Evolutionary conservation across 2,113 vertebrate genomes (phyloP), one percentile per base, ranked within the genome.

Genomic region (Trogon surrucura): DNA sequence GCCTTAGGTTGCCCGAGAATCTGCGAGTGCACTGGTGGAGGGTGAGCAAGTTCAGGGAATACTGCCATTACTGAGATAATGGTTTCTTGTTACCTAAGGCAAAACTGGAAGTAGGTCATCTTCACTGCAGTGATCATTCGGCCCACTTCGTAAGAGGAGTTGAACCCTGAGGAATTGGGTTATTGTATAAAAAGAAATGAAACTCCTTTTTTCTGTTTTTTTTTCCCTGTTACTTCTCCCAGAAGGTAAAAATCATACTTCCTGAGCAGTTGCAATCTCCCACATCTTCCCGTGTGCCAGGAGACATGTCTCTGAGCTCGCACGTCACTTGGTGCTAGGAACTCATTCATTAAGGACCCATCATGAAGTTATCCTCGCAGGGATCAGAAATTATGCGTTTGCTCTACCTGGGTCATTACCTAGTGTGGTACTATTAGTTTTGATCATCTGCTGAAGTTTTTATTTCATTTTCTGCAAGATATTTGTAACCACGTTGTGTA

Each of bases 71-170:
- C 23, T 0, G 1, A 86, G 56, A 71, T 71, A 86, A 80, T 78
- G 48, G 60, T 56, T 86, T 71, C 79, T 69, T 53, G 17, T 91
- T 75, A 91, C 91, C 80, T 72, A 87, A 89, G 85, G 77, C 90
- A 84, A 94, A 96, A 89, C 65, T 90, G 50, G 83, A 95, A 95
- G 53, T 86, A 93, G 95, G 90, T 95, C 83, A 91, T 79, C 65
- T 74, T 80, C 57, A 25, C n/a, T 72, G 72, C 80, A 79, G 36
- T 57, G 53, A 78, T 86, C 56, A 21, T 78, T 82, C 7, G 3
- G 8, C 27, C 69, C 19, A 10, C 48, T 92, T 57, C 3, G 1
- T 72, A 84, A 84, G 45, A 84, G 45, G 18, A 88, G 16, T 2
- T 95, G 82, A 95, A 90, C 60, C 51, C 85, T 5, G 13, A 96